Evolutionary conservation across 2,113 vertebrate genomes (phyloP).

Genomic region (Cranoglanis bouderius): DNA sequence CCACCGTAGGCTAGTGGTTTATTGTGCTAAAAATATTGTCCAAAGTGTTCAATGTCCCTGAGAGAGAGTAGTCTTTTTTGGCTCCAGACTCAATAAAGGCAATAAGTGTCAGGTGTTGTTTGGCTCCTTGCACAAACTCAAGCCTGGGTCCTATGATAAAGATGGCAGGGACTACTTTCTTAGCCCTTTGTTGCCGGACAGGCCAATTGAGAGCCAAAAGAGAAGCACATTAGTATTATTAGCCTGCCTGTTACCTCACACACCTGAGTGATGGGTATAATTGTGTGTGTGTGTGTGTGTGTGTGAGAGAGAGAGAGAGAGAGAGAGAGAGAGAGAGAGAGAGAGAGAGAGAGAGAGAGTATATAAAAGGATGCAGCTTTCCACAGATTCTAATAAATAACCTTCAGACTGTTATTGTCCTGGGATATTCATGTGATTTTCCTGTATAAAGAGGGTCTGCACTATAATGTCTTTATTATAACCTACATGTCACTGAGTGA

Average conservation of each 20-base stretch:
- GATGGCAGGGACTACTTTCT: slow-evolving; percentile 33
- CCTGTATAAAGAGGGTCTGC: background rate
- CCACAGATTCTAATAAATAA: background rate
- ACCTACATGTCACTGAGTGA: background rate
- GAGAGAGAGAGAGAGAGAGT: background rate
- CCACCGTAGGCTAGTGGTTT: background rate
- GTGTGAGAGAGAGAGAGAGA: background rate
- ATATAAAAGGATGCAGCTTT: background rate
- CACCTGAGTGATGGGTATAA: slow-evolving; percentile 21
- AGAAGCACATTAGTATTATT: slow-evolving; percentile 23
- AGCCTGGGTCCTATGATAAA: slow-evolving; percentile 11
- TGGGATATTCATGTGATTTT: background rate
- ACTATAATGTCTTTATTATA: background rate
- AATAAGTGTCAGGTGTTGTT: slow-evolving; percentile 41
- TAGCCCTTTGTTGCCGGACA: slow-evolving; percentile 15
- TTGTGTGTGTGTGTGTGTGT: background rate
- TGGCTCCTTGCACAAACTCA: slow-evolving; percentile 3
- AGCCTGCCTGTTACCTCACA: slow-evolving; percentile 18
- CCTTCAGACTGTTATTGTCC: background rate
- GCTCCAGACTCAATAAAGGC: slow-evolving; percentile 22
- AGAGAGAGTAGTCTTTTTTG: slow-evolving; percentile 21
- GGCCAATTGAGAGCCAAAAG: background rate
- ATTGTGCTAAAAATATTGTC: slow-evolving; percentile 7
- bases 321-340: too few relatives aligned
- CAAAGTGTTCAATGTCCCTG: background rate